A percentile compares a stretch with the other conserved stretches of the same genome.
phyloP scores from a whole-genome alignment of 2,888 invertebrate genomes.

The Apamea epomidion region DNA sequence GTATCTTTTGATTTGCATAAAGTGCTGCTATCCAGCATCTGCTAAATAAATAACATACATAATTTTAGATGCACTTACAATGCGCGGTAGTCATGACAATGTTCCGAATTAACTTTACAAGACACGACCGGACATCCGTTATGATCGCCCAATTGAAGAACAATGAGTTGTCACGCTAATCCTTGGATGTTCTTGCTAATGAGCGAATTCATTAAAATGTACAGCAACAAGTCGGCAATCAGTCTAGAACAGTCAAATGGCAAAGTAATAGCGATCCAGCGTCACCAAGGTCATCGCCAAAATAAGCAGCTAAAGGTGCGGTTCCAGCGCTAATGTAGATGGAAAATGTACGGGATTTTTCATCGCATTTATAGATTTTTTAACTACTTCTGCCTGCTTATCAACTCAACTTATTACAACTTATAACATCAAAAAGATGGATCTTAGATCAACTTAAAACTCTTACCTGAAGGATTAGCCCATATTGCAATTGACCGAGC shows the following conservation, averaged over 20 bases:
- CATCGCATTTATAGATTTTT: too few species aligned
- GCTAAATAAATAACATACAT: not conserved
- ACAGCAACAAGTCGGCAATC: constrained; percentile 19
- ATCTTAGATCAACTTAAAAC: not conserved
- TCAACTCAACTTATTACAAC: too few species aligned
- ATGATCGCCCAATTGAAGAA: constrained; percentile 37
- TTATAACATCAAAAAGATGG: not conserved
- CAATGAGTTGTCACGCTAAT: constrained; percentile 39
- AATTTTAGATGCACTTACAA: not conserved
- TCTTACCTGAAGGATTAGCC: not conserved
- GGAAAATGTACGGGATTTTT: not conserved
- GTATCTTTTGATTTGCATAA: not conserved
- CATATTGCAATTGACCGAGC: not conserved
- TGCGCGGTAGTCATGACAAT: not conserved
- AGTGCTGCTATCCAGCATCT: not conserved
- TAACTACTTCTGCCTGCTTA: not conserved
- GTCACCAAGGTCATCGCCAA: constrained; percentile 43
- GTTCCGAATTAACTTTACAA: constrained; percentile 1
- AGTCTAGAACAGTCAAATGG: constrained; percentile 32
- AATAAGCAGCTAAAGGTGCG: constrained; percentile 29
- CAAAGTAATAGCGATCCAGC: constrained; percentile 25
- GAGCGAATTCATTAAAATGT: constrained; percentile 34
- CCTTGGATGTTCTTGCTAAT: constrained; percentile 27
- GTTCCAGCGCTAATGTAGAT: not conserved
- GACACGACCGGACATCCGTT: constrained; percentile 41